Percentiles rank a stretch among this genome's conserved stretches.
Evolutionary conservation across 2,113 vertebrate genomes (phyloP).

Genomic region (Gallinago undulata): DNA sequence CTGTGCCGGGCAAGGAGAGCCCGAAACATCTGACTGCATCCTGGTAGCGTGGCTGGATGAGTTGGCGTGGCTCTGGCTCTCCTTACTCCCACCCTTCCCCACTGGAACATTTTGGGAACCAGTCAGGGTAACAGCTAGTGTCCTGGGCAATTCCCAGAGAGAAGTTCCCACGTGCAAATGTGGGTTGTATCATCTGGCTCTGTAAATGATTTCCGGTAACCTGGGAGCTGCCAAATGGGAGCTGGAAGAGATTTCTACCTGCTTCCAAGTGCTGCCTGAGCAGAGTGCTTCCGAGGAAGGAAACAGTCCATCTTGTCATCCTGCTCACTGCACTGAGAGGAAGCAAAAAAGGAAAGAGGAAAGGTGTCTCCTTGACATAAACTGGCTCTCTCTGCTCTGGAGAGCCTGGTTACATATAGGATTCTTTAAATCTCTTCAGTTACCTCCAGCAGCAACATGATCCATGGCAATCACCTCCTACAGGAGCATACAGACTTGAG

Average conservation of each 20-base stretch:
- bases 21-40: neutral
- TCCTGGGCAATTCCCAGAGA: neutral
- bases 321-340: neutral
- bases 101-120: neutral
- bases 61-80: neutral
- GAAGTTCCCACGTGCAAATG: rapidly evolving
- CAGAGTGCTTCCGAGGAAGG: neutral
- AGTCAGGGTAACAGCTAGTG: neutral
- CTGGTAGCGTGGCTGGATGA: rapidly evolving
- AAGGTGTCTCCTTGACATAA: neutral
- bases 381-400: neutral
- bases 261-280: neutral
- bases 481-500: rapidly evolving
- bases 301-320: neutral
- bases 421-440: neutral
- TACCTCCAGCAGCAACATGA: neutral
- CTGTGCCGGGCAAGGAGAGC: neutral
- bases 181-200: neutral
- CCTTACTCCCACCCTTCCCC: neutral
- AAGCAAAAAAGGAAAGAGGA: neutral
- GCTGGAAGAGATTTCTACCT: neutral
- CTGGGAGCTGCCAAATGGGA: neutral
- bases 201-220: neutral
- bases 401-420: neutral
- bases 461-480: neutral